Base-by-base conservation (phyloP, 2,888 invertebrate genomes). In the Aspidiotus destructor region DNA sequence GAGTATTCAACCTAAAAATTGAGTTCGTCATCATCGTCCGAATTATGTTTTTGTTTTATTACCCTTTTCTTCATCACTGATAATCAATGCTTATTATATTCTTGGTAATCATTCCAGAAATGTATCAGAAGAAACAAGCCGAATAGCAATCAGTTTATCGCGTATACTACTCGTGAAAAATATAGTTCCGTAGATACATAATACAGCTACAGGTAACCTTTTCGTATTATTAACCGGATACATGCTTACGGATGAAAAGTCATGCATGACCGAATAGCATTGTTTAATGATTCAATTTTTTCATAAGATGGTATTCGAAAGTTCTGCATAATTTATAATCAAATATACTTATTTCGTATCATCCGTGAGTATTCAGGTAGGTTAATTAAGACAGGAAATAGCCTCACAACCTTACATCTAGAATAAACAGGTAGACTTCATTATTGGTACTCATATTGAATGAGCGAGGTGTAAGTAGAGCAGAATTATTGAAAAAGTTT, bases 321-420 rank as follows among this genome's bases (percentile, higher is more conserved):
- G 65, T 65, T 57, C 57, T 65, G 65, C 57, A 65, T 65, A 57
- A 65, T 65, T 65, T 65, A 65, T 65, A 65, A 65, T 65, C 65
- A 57, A 65, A 65, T 57, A 65, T 65, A 65, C 42, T 57, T 65
- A 65, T 48, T 57, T 65, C 57, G n/a, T 48, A 48, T 48, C 48
- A 28, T 28, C 28, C 28, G 28, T 28, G 5, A 1, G 2, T n/a
- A n/a, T 48, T 48, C 48, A n/a, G 48, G 2, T 48, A n/a, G 10
- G 10, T 48, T 48, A 48, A 48, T 48, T 48, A 48, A 48, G n/a
- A 48, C 48, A n/a, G n/a, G 28, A 28, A 28, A 28, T 28, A 28
- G 28, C 28, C 28, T 28, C 28, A 28, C 28, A 28, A 28, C 28
- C 28, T 28, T 5, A 28, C 1, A 28, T 1, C 28, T 28, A 5